A percentile compares a stretch with the other conserved stretches of the same genome.
Evolutionary conservation across 2,797 vertebrate species (phyloP).

Genomic region (Choloepus didactylus): DNA sequence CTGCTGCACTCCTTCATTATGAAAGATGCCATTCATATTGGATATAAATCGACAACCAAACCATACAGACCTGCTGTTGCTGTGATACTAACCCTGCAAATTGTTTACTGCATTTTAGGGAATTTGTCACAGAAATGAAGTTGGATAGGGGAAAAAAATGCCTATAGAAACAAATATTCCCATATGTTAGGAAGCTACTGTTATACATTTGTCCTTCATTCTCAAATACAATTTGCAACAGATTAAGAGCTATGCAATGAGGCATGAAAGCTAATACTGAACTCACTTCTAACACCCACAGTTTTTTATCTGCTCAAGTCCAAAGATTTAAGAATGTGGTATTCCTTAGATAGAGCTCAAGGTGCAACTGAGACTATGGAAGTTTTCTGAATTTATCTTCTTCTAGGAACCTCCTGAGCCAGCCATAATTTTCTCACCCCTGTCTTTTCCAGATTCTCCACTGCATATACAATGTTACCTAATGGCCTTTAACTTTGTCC

Average conservation of each 20-base stretch:
- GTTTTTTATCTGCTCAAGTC: slow-evolving; percentile 40
- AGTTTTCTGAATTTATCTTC: slow-evolving; percentile 10
- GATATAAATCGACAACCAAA: slow-evolving; percentile 60
- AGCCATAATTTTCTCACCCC: slow-evolving; percentile 33
- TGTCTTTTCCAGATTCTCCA: background rate
- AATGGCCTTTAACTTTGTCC: slow-evolving; percentile 36
- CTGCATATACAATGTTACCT: background rate
- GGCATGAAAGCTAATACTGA: slow-evolving; percentile 25
- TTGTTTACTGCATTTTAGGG: slow-evolving; percentile 73
- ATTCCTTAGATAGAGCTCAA: slow-evolving; percentile 42
- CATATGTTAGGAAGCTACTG: slow-evolving; percentile 24
- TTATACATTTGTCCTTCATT: slow-evolving; percentile 24
- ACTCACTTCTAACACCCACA: background rate
- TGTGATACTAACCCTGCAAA: slow-evolving; percentile 64
- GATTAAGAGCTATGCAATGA: slow-evolving; percentile 36
- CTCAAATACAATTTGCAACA: slow-evolving; percentile 51
- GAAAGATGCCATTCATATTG: slow-evolving; percentile 76
- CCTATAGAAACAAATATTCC: slow-evolving; percentile 54
- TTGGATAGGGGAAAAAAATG: background rate
- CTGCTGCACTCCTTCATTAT: slow-evolving; percentile 34
- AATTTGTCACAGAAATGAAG: slow-evolving; percentile 69
- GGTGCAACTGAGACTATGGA: background rate
- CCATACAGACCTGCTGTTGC: slow-evolving; percentile 71
- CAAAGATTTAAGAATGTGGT: slow-evolving; percentile 37
- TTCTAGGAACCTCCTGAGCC: background rate